Evolutionary conservation across 2,113 vertebrate species (phyloP).

Genomic region (Rana temporaria): DNA sequence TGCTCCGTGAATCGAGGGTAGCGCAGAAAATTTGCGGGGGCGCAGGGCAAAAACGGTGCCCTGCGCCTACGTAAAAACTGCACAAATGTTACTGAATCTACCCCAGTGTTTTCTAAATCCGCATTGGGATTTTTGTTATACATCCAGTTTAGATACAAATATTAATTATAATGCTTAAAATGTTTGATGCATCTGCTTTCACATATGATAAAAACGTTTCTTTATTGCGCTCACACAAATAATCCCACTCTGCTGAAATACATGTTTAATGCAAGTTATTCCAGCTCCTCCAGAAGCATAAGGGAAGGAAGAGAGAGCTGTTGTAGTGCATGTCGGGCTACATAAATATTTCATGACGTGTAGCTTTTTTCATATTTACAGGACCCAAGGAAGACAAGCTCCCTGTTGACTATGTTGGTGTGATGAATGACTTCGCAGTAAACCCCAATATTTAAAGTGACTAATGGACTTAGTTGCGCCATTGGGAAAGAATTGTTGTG

Average conservation of each 20-base stretch:
- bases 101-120: too few relatives aligned
- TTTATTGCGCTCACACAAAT: neutral
- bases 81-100: too few relatives aligned
- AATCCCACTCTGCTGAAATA: neutral
- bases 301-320: neutral
- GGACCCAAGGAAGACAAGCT: slow-evolving; percentile 43
- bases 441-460: slow-evolving; percentile 54
- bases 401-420: slow-evolving; percentile 5
- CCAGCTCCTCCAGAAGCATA: slow-evolving; percentile 10
- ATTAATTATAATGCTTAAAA: too few relatives aligned
- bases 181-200: too few relatives aligned
- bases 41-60: too few relatives aligned
- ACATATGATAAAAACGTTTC: too few relatives aligned
- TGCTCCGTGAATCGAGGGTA: too few relatives aligned
- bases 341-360: slow-evolving; percentile 48
- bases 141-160: too few relatives aligned
- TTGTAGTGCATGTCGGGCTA: slow-evolving; percentile 24
- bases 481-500: slow-evolving; percentile 45
- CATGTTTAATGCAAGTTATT: slow-evolving; percentile 30
- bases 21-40: too few relatives aligned
- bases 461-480: slow-evolving; percentile 48
- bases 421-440: slow-evolving; percentile 45
- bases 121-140: too few relatives aligned
- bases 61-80: too few relatives aligned
- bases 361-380: slow-evolving; percentile 42